Evolutionary conservation across 2,888 invertebrate species (phyloP).

Genomic region (Clunio marinus): DNA sequence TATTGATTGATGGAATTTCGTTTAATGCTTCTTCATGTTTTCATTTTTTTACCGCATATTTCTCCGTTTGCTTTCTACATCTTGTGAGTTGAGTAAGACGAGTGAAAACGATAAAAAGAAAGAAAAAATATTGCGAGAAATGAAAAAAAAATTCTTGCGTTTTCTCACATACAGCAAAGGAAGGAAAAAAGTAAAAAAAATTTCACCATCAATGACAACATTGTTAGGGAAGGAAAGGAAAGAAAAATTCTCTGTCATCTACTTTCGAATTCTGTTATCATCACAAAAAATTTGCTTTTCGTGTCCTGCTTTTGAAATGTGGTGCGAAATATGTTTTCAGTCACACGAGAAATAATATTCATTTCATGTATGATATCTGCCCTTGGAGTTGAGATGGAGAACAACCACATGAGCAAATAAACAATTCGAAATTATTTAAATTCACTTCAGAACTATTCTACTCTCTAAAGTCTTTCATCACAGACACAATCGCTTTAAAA

Average conservation of each 20-base stretch:
- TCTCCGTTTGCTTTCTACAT: too few relatives aligned
- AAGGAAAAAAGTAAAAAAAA: too few relatives aligned
- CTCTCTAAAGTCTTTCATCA: too few relatives aligned
- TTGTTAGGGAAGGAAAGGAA: neutral
- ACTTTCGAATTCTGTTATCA: slow-evolving; percentile 30
- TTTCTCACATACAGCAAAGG: too few relatives aligned
- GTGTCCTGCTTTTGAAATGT: slow-evolving; percentile 32
- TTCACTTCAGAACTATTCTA: neutral
- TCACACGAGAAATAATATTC: neutral
- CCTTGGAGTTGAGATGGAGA: neutral
- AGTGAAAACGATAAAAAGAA: neutral
- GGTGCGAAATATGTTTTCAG: neutral
- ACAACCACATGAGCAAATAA: slow-evolving; percentile 25
- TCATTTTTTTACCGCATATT: too few relatives aligned
- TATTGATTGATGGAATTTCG: too few relatives aligned
- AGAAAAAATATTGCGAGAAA: neutral
- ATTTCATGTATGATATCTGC: neutral
- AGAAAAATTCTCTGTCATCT: neutral
- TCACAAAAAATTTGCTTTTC: slow-evolving; percentile 32
- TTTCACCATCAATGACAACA: too few relatives aligned
- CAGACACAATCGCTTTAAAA: neutral
- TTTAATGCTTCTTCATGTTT: too few relatives aligned
- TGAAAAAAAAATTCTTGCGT: neutral
- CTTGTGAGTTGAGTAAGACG: too few relatives aligned
- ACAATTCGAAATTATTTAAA: neutral